Evolutionary conservation across 2,113 vertebrate species (phyloP), one percentile per base, ranked within the genome.

Genomic region (Lampris megalopsis): DNA sequence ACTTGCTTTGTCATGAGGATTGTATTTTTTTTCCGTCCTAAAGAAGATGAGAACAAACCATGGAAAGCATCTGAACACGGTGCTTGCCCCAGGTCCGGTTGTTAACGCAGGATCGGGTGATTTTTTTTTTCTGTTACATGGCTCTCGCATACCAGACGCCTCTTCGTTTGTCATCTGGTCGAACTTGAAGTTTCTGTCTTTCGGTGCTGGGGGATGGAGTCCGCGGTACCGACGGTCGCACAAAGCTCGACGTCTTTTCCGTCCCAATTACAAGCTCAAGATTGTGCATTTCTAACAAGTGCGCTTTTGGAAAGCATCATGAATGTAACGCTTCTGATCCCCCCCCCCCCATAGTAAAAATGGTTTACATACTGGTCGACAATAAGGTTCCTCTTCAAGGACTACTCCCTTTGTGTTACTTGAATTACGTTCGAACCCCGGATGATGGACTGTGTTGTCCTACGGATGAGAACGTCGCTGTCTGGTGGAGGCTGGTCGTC

Each of bases 311-410:
- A 75, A 87, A 89, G 88, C 83, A 24, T 90, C 79, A 86, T 92
- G 93, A 93, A 92, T 93, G 90, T 93, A 92, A 83, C 86, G 82
- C 74, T 82, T 81, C 58, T 82, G 69, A 73, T 75, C 75, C 83
- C 63, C 41, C 42, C 62, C 66, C 61, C 10, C 61, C 24, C 48
- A 66, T 49, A 57, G 58, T 24, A 63, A 35, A 43, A 53, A 71
- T 68, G 68, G n/a, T 56, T 38, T 65, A 41, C 13, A 4, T 38
- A 24, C 41, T 77, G 37, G 68, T 2, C 54, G 42, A 52, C 68
- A 37, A 41, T 75, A 62, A 70, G n/a, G 52, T 49, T 43, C 36
- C 11, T 74, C 57, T 5, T 48, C n/a, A 24, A 60, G 63, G 11
- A 38, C 2, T 2, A 38, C 2, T 2, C 42, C 3, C 52, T 13